Conservation (phyloP, 1,140 invertebrate species). For the Triops cancriformis region DNA sequence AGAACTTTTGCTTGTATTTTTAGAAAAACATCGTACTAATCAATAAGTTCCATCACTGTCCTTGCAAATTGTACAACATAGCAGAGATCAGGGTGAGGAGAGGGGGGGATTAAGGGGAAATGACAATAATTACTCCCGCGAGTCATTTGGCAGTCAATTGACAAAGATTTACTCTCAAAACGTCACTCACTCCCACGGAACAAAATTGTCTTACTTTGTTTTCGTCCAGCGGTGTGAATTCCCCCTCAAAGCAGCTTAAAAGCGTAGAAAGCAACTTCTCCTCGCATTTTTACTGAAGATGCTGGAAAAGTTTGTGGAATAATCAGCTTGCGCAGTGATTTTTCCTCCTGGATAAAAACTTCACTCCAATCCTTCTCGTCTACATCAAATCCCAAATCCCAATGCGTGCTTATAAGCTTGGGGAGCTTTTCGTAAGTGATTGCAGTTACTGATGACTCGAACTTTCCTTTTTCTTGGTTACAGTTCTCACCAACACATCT, state of each 20-base stretch:
- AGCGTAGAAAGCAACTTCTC: neutral
- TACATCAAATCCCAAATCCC: too few relatives aligned
- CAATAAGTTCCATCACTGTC: neutral
- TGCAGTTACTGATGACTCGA: neutral
- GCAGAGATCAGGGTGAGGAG: neutral
- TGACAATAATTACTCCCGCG: neutral
- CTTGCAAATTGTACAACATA: neutral
- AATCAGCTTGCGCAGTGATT: neutral
- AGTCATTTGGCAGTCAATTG: too few relatives aligned
- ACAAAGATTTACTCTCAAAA: neutral
- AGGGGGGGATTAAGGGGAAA: too few relatives aligned
- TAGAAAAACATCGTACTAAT: neutral
- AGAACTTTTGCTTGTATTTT: neutral
- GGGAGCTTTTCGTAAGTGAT: neutral
- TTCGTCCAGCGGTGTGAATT: neutral
- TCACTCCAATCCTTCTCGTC: neutral
- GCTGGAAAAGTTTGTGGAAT: neutral
- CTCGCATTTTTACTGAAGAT: neutral
- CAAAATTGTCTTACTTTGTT: neutral
- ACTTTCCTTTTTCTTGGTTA: neutral
- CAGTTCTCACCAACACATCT: neutral
- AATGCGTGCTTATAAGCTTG: too few relatives aligned
- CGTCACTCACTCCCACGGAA: neutral
- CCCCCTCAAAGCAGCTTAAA: neutral
- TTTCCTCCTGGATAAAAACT: neutral